phyloP scores from a whole-genome alignment of 2,888 invertebrate species.

The Campoletis raptor region DNA sequence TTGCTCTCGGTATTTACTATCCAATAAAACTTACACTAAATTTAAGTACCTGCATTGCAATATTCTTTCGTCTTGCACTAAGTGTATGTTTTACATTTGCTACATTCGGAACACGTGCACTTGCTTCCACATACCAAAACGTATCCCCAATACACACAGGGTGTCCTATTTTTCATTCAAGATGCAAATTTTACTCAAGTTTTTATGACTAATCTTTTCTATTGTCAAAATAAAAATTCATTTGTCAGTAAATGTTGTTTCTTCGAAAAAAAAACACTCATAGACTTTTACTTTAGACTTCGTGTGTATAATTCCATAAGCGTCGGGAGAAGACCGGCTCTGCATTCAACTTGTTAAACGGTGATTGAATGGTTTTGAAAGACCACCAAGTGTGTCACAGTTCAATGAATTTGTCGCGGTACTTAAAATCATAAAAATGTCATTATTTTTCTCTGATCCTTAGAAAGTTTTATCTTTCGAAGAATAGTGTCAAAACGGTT shows the following conservation, averaged over 20 bases:
- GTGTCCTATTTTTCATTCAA: not conserved
- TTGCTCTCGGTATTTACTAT: not conserved
- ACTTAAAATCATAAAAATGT: not conserved
- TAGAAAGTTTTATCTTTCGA: too few species aligned
- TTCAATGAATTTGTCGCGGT: not conserved
- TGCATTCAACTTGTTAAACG: not conserved
- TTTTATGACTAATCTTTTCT: not conserved
- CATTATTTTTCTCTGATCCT: not conserved
- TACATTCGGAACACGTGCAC: constrained; percentile 47
- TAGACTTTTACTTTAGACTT: not conserved
- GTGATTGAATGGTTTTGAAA: not conserved
- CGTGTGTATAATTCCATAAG: too few species aligned
- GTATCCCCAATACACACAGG: not conserved
- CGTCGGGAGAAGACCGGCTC: too few species aligned
- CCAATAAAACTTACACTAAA: not conserved
- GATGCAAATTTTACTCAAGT: not conserved
- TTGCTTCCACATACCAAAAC: constrained; percentile 17
- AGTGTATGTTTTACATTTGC: constrained; percentile 35
- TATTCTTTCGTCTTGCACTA: constrained; percentile 10
- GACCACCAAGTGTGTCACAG: not conserved
- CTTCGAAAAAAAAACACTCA: not conserved
- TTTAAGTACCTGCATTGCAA: constrained; percentile 2
- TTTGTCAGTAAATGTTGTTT: not conserved
- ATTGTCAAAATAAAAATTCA: not conserved
- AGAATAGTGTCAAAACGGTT: not conserved